Evolutionary conservation across 2,888 invertebrate genomes (phyloP).

Genomic region (Thecophora atra): DNA sequence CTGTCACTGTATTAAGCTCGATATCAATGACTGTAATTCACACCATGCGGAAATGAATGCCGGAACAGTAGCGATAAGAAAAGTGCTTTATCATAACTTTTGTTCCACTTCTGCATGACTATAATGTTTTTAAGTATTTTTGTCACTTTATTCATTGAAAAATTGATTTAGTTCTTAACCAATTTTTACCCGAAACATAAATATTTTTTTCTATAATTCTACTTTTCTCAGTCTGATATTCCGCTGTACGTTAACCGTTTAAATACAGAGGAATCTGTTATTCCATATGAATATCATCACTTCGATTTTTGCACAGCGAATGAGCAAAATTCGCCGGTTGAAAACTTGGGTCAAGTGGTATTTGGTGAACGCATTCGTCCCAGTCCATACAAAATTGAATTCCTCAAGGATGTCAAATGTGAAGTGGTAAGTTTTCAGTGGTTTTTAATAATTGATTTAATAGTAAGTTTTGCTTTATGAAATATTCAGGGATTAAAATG

Average conservation of each 20-base stretch:
- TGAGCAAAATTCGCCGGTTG: constrained; percentile 86
- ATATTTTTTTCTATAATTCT: no score
- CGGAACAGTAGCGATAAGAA: no score
- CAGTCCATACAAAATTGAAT: constrained; percentile 90
- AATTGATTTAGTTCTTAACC: no score
- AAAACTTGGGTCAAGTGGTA: constrained; percentile 98
- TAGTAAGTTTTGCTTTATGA: no score
- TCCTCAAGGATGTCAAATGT: constrained; percentile 77
- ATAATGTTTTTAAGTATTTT: background rate
- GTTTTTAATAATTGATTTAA: no score
- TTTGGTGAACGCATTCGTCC: constrained; percentile 98
- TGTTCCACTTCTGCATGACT: background rate
- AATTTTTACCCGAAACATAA: no score
- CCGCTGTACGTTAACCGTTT: constrained; percentile 93
- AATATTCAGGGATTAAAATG: no score
- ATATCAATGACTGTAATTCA: no score
- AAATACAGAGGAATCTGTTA: constrained; percentile 97
- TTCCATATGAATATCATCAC: constrained; percentile 97
- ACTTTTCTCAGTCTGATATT: constrained; percentile 79
- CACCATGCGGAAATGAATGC: no score
- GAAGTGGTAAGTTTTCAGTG: constrained; percentile 60
- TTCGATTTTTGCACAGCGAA: constrained; percentile 93
- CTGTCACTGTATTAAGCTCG: no score
- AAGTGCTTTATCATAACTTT: no score
- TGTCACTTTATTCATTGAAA: no score